Percentiles rank a stretch among this genome's conserved stretches.
Evolutionary conservation across 2,888 invertebrate species (phyloP).

Genomic region (Aelia acuminata): DNA sequence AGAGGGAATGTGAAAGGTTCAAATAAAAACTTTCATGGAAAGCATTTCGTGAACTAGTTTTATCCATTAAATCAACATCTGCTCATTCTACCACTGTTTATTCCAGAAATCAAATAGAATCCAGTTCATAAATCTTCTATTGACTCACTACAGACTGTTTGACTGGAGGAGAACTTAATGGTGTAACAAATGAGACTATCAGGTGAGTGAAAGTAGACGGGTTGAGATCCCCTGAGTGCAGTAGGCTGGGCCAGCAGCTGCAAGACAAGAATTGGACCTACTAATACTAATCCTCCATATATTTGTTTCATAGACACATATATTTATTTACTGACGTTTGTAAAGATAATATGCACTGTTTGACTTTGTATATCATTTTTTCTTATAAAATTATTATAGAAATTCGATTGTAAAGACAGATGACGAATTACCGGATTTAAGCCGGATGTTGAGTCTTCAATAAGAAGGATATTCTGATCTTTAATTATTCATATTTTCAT

Average conservation of each 20-base stretch:
- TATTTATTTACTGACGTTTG: too few species aligned
- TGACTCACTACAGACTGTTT: not conserved
- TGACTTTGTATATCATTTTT: too few species aligned
- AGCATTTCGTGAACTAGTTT: not conserved
- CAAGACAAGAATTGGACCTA: not conserved
- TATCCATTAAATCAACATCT: not conserved
- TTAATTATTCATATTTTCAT: too few species aligned
- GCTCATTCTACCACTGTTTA: not conserved
- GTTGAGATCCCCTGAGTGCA: not conserved
- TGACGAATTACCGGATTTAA: too few species aligned
- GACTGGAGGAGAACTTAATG: not conserved
- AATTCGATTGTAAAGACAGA: too few species aligned
- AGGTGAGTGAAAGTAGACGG: constrained; percentile 9
- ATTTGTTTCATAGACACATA: too few species aligned
- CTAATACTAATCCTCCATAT: not conserved
- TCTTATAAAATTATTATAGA: too few species aligned
- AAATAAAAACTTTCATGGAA: constrained; percentile 27
- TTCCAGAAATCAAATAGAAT: not conserved
- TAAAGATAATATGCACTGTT: too few species aligned
- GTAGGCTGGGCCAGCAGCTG: not conserved
- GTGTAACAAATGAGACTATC: constrained; percentile 18
- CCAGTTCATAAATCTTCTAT: not conserved
- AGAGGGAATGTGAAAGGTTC: not conserved
- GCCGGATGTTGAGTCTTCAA: too few species aligned
- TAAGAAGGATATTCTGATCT: too few species aligned